Base-by-base conservation (phyloP, 2,888 invertebrate genomes). In the Mactromeris polynyma region DNA sequence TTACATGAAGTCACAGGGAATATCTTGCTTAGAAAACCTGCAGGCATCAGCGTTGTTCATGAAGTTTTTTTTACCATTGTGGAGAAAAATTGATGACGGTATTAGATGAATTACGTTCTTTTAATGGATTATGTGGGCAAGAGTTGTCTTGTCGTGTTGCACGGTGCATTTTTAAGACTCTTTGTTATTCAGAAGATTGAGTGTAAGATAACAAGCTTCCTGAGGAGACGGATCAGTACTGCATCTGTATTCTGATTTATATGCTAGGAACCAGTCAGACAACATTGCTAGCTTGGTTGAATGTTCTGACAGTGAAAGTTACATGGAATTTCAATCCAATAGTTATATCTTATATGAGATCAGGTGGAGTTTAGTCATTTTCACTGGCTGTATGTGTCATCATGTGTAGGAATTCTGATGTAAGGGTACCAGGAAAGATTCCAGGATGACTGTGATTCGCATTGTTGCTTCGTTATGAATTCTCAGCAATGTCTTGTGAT, bases 301-400 rank as follows among this genome's bases (percentile, higher is more conserved):
- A 64, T 64, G 26, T 26, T 26, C 4, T 64, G n/a, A 26, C 58
- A 26, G 58, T 26, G 26, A 64, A 64, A 64, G 26, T 64, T 64
- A 64, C 26, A 6, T 64, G 58, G 58, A 64, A 64, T 64, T 64
- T 64, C 58, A 64, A 26, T 64, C n/a, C n/a, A 21, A 64, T 64
- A 9, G 58, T 26, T 26, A 36, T 73, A 73, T 73, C 73, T 26
- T 36, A 11, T 4, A 31, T 73, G 7, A 19, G 33, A 73, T 73
- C 36, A 19, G 73, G 4, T 14, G 33, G 36, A 36, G 73, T 73
- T 73, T 73, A 73, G 73, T 73, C 73, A 73, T 73, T 73, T 69
- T 36, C 73, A 36, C 36, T 17, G 19, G 73, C 73, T 11, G 73
- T 73, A 73, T 73, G 73, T 73, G 73, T 73, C 73, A 73, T 73